A percentile compares a stretch with the other conserved stretches of the same genome.
Evolutionary conservation across 1,140 invertebrate species (phyloP).

Genomic region (Augochlora pura): DNA sequence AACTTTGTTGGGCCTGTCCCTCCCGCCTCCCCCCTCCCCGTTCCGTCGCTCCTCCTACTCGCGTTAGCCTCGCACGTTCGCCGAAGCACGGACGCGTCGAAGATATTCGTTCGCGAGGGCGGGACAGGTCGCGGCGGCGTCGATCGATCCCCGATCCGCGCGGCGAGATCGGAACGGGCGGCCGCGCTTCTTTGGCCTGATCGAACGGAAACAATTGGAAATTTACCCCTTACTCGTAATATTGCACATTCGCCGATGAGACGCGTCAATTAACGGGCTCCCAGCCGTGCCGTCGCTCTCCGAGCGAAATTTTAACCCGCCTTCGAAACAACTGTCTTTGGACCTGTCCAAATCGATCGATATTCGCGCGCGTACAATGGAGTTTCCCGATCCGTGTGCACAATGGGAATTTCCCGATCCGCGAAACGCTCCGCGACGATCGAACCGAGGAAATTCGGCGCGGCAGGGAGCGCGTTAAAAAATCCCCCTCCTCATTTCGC

Average conservation of each 20-base stretch:
- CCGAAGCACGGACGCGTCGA: conserved; percentile 58
- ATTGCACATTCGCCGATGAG: conserved; percentile 66
- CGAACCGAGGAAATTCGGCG: too few relatives aligned
- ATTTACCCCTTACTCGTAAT: conserved; percentile 52
- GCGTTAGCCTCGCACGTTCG: conserved; percentile 68
- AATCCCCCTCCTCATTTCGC: too few relatives aligned
- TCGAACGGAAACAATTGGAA: not conserved
- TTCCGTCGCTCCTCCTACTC: not conserved
- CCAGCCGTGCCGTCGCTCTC: too few relatives aligned
- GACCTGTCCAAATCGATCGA: too few relatives aligned
- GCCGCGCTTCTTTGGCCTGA: conserved; percentile 28
- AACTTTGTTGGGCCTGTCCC: conserved; percentile 65
- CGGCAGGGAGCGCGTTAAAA: too few relatives aligned
- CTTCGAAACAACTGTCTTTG: too few relatives aligned
- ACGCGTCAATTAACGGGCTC: conserved; percentile 5
- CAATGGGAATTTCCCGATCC: too few relatives aligned
- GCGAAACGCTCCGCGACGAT: too few relatives aligned
- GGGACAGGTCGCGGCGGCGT: conserved; percentile 51
- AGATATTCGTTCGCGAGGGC: conserved; percentile 50
- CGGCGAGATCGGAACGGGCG: not conserved
- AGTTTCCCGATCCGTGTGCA: too few relatives aligned
- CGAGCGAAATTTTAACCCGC: too few relatives aligned
- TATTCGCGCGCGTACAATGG: too few relatives aligned
- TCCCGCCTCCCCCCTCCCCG: too few relatives aligned
- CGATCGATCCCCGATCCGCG: not conserved